Evolutionary conservation across 1,140 invertebrate species (phyloP), one percentile per base, ranked within the genome.

Genomic region (Ooceraea biroi): DNA sequence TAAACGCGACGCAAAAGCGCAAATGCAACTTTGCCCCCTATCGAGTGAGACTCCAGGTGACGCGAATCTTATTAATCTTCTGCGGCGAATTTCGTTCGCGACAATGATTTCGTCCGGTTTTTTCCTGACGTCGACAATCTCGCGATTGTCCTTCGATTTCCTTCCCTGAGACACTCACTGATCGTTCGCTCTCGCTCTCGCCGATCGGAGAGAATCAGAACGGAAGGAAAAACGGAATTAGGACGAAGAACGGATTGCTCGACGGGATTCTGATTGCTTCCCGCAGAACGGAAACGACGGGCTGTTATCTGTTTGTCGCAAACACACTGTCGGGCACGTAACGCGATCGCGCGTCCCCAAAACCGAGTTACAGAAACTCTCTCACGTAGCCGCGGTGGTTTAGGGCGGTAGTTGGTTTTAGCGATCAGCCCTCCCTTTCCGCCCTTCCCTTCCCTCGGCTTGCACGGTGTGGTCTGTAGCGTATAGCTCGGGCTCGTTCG

Each of bases 301-400:
- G 76, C 55, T 57, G 76, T 57, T 69, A 80, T 80, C 76, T 57
- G n/a, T 71, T 80, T 68, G 76, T 71, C 76, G 63, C 61, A 27
- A 65, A 77, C 74, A 65, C 73, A 77, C 60, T 68, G 36, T 46
- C 48, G 63, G 48, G 71, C 65, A 71, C 65, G 65, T 80, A 78
- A 69, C 65, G 50, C 48, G 63, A 55, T 78, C 65, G 76, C 65
- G 76, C 41, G 65, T 80, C 22, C 76, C 57, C 65, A 22, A 80
- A 80, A 71, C 65, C 50, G 76, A 80, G 76, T 80, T 80, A 65
- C 22, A 71, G 76, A 71, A 80, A 80, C 76, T 80, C 76, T 11
- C 61, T 52, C 76, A 44, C 63, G 63, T 55, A 41, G 57, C 44
- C 63, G 50, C 36, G 36, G 76, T 65, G 65, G 66, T 80, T 80